Evolutionary conservation across 2,113 vertebrate genomes (phyloP), one percentile per base, ranked within the genome.

Genomic region (Peromyscus polionotus): DNA sequence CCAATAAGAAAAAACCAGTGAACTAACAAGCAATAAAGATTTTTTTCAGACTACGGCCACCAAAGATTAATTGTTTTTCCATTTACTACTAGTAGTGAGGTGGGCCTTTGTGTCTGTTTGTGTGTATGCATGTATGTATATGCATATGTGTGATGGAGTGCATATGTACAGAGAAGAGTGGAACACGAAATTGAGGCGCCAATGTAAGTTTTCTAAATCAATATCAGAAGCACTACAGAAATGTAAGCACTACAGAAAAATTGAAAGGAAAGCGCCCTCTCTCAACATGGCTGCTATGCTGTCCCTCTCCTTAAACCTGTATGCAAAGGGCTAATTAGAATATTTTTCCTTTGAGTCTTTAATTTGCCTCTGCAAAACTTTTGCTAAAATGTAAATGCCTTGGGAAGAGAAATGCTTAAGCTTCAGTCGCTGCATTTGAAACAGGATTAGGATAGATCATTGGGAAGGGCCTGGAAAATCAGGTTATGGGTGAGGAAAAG

Each of bases 301-400:
- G 42, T 9, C 59, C 85, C 45, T 17, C 72, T 57, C 10, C 26
- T 17, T 31, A 19, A 1, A 28, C 33, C 67, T 45, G 2, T 54
- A 65, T 39, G 20, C 11, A 3, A 90, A 87, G 65, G 57, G 33
- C 76, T 70, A 20, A 61, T 42, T 88, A 31, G 36, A 11, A 63
- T 39, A 1, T 8, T 42, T 51, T 31, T 36, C 73, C 39, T 31
- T 54, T 9, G 57, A 57, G 36, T 65, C 54, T 51, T 72, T 14
- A 86, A 2, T 54, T 61, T 85, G 92, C 19, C 33, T 93, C 83
- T 28, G 22, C 63, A 36, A 72, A 20, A 11, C 33, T 42, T 61
- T 79, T 81, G 31, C 54, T 70, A 67, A 96, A 72, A 81, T 93
- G 86, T 28, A 88, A 92, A 73, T 33, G 68, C 12, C 85, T 88